A percentile compares a stretch with the other conserved stretches of the same genome.
These are phyloP conservation scores for Pseudorhombus dupliciocellatus DNA, from an alignment of 2,113 vertebrate genomes.

Conservation along the genomic window DNA sequence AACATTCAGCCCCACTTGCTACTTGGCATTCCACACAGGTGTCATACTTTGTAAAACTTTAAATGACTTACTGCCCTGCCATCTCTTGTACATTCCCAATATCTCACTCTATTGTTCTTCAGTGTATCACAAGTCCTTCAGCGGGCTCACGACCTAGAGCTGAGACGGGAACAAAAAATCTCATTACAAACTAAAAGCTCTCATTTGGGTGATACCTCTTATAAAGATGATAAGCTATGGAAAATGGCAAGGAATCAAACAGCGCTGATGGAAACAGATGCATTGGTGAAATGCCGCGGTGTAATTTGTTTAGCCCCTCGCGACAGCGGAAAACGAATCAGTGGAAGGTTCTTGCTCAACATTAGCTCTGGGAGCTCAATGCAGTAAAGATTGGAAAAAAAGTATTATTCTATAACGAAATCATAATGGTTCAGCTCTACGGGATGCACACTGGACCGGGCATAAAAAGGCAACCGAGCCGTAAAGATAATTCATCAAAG, in stretches of 20 bases:
- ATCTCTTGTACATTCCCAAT: slow-evolving; percentile 71
- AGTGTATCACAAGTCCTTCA: slow-evolving; percentile 69
- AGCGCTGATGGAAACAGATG: slow-evolving; percentile 49
- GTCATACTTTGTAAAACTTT: slow-evolving; percentile 76
- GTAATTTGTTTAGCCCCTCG: slow-evolving; percentile 25
- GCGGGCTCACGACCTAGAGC: slow-evolving; percentile 61
- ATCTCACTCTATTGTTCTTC: slow-evolving; percentile 75
- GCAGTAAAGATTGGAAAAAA: background rate
- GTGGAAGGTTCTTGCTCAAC: slow-evolving; percentile 7
- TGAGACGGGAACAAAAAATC: slow-evolving; percentile 63
- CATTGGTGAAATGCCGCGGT: slow-evolving; percentile 24
- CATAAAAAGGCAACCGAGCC: slow-evolving; percentile 9
- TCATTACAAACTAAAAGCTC: slow-evolving; percentile 73
- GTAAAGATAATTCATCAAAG: slow-evolving; percentile 64
- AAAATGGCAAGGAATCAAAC: slow-evolving; percentile 48
- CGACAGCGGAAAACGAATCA: slow-evolving; percentile 27
- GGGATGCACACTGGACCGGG: background rate
- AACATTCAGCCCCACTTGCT: slow-evolving; percentile 31
- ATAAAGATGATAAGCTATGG: slow-evolving; percentile 67
- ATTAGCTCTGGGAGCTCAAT: slow-evolving; percentile 24
- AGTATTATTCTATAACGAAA: slow-evolving; percentile 37
- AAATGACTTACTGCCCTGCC: slow-evolving; percentile 73
- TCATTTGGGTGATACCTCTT: slow-evolving; percentile 64
- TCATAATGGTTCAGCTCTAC: slow-evolving; percentile 29
- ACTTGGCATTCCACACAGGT: slow-evolving; percentile 70